Evolutionary conservation across 2,797 vertebrate species (phyloP).

Genomic region (Acrocephalus scirpaceus): DNA sequence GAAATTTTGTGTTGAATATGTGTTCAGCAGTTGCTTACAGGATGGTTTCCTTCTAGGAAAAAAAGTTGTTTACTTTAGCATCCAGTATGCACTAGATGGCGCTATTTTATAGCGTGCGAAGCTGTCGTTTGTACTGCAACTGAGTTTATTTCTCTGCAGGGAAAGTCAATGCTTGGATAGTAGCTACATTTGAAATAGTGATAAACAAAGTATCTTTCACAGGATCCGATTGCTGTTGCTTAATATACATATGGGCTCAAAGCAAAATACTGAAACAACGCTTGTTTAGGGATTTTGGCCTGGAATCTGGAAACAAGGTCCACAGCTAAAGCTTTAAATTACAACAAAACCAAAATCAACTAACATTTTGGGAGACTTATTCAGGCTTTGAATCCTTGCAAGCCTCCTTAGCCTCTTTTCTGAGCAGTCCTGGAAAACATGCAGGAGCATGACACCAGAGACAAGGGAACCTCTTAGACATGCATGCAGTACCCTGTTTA

Average conservation of each 20-base stretch:
- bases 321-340: background rate
- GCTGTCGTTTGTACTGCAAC: accelerated
- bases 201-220: background rate
- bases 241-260: background rate
- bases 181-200: background rate
- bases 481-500: background rate
- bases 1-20: background rate
- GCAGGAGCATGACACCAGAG: background rate
- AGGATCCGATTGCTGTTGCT: background rate
- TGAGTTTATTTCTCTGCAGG: background rate
- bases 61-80: background rate
- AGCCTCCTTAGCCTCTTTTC: background rate
- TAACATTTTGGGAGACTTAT: background rate
- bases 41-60: background rate
- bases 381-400: background rate
- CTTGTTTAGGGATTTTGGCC: background rate
- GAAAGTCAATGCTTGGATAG: background rate
- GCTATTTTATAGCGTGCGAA: background rate
- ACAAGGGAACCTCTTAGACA: background rate
- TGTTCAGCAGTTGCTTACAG: background rate
- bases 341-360: background rate
- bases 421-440: background rate
- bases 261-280: background rate
- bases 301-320: background rate
- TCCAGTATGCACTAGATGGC: constrained; percentile 33